These are phyloP conservation scores for Alces alces DNA, from an alignment of 2,113 vertebrate genomes.

Conservation along the genomic window DNA sequence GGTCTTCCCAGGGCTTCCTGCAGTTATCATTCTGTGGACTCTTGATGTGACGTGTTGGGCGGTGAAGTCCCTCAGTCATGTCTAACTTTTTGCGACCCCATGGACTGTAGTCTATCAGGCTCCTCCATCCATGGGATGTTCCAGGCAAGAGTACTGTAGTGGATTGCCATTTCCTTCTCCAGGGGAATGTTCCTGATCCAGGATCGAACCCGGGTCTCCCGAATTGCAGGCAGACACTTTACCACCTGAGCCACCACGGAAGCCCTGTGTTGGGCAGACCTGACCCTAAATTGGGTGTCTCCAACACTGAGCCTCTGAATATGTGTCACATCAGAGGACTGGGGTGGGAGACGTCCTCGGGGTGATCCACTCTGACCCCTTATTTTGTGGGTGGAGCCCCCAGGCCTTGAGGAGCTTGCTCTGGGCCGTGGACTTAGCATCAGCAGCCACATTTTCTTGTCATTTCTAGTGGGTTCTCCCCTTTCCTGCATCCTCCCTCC, in stretches of 20 bases:
- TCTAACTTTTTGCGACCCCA: neutral
- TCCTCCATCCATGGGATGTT: neutral
- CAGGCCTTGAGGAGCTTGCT: neutral
- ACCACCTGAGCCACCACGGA: neutral
- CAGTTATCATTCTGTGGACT: neutral
- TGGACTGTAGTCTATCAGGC: neutral
- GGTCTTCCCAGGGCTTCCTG: neutral
- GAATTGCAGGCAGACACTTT: neutral
- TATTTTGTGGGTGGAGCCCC: neutral
- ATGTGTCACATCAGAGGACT: neutral
- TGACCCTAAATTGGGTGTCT: fast-evolving
- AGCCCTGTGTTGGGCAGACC: neutral
- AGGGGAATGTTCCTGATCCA: neutral
- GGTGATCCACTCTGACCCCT: too few species aligned
- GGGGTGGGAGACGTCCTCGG: too few species aligned
- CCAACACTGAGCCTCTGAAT: neutral
- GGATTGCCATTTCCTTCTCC: neutral
- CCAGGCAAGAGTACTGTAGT: neutral
- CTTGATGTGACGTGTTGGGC: neutral
- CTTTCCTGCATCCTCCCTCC: too few species aligned
- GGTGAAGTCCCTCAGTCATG: neutral
- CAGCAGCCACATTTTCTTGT: neutral
- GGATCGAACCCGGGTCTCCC: fast-evolving
- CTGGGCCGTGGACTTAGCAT: neutral
- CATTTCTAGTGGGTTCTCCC: neutral